A percentile compares a stretch with the other conserved stretches of the same genome.
phyloP scores from a whole-genome alignment of 2,888 invertebrate species.

The Cantharis flavilabris region DNA sequence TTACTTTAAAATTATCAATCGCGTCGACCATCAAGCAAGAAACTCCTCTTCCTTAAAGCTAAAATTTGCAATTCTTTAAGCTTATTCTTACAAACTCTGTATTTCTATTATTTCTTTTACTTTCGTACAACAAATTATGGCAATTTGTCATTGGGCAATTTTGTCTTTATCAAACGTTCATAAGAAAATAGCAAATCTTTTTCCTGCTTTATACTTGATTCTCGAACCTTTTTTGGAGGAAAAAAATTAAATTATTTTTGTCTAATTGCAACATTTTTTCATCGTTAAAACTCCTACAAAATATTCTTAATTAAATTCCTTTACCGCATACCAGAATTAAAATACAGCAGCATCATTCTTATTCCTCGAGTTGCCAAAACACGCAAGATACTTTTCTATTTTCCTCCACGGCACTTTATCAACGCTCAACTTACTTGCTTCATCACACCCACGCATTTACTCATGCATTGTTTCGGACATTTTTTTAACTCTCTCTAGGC shows the following conservation, averaged over 20 bases:
- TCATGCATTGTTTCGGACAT: not conserved
- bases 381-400: not conserved
- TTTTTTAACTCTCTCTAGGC: not conserved
- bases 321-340: not conserved
- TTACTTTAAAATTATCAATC: not conserved
- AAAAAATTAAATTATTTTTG: not conserved
- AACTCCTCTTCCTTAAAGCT: constrained; percentile 1
- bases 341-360: not conserved
- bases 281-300: not conserved
- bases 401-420: not conserved
- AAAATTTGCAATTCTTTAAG: constrained; percentile 9
- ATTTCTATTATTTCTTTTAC: constrained; percentile 8
- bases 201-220: not conserved
- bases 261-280: not conserved
- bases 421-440: not conserved
- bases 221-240: not conserved
- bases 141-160: constrained; percentile 10
- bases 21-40: not conserved
- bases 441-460: not conserved
- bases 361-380: not conserved
- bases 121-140: constrained; percentile 7
- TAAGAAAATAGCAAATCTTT: not conserved
- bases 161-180: constrained; percentile 10
- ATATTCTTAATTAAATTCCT: not conserved
- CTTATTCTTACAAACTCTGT: constrained; percentile 6